phyloP scores from a whole-genome alignment of 2,113 vertebrate genomes.

The Burhinus bistriatus region DNA sequence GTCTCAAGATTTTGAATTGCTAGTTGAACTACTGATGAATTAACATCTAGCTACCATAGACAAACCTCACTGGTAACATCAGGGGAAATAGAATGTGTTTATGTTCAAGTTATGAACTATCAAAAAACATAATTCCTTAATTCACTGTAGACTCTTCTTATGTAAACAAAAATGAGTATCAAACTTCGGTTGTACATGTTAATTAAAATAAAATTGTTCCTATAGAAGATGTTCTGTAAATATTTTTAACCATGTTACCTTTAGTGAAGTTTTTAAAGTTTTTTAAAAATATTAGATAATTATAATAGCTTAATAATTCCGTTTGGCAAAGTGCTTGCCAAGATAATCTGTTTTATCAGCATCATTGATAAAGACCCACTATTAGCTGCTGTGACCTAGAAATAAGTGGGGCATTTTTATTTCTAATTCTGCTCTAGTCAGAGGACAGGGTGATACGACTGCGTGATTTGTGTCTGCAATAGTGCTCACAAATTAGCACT shows the following conservation, averaged over 20 bases:
- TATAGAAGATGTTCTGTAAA: conserved; percentile 32
- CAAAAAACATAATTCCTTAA: conserved; percentile 13
- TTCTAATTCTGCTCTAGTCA: background rate
- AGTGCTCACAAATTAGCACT: background rate
- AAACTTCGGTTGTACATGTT: background rate
- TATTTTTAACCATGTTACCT: background rate
- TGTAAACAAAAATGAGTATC: conserved; percentile 35
- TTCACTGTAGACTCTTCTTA: conserved; percentile 49
- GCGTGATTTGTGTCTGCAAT: fast-evolving
- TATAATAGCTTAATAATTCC: background rate
- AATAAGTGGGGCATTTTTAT: background rate
- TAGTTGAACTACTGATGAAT: background rate
- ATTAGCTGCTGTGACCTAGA: background rate
- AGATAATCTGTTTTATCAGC: background rate
- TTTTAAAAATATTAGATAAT: background rate
- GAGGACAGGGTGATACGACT: background rate
- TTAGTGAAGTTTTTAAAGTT: background rate
- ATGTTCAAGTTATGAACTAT: conserved; percentile 8
- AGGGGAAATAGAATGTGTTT: conserved; percentile 2
- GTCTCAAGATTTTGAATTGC: background rate
- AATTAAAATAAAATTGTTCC: conserved; percentile 55
- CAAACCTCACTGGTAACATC: background rate
- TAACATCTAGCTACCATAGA: background rate
- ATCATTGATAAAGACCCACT: background rate
- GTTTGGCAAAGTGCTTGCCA: conserved; percentile 13